phyloP scores from a whole-genome alignment of 2,113 vertebrate species.

The Siniperca chuatsi region DNA sequence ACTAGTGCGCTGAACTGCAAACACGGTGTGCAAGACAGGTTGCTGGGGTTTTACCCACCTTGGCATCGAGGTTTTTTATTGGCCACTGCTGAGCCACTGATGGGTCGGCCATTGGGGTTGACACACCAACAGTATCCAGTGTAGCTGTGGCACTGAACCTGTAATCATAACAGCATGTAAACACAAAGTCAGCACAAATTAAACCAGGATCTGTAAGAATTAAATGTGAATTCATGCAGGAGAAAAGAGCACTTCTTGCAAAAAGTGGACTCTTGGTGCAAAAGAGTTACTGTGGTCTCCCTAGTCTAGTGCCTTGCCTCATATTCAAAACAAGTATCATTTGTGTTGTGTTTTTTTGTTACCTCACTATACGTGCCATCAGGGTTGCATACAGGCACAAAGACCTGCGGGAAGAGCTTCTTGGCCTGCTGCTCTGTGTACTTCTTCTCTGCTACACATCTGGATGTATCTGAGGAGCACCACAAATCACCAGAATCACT shows the following conservation, averaged over 20 bases:
- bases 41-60: conserved; percentile 81
- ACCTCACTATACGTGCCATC: conserved; percentile 98
- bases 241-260: not conserved
- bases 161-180: conserved; percentile 38
- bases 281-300: not conserved
- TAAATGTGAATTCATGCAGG: not conserved
- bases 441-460: conserved; percentile 97
- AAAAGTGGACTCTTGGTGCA: not conserved
- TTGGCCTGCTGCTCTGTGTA: conserved; percentile 98
- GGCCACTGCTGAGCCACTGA: conserved; percentile 96
- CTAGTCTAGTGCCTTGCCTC: not conserved
- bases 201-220: not conserved
- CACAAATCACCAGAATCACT: conserved; percentile 69
- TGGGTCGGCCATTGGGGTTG: conserved; percentile 92
- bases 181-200: not conserved
- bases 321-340: conserved; percentile 11
- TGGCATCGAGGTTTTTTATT: conserved; percentile 98
- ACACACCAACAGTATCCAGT: conserved; percentile 99
- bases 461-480: conserved; percentile 90
- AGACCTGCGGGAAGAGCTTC: conserved; percentile 95
- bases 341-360: conserved; percentile 38
- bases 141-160: conserved; percentile 98
- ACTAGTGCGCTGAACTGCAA: not conserved
- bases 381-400: conserved; percentile 95
- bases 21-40: not conserved